Evolutionary conservation across 2,797 vertebrate genomes (phyloP), one percentile per base, ranked within the genome.

Genomic region (Muscicapa striata): DNA sequence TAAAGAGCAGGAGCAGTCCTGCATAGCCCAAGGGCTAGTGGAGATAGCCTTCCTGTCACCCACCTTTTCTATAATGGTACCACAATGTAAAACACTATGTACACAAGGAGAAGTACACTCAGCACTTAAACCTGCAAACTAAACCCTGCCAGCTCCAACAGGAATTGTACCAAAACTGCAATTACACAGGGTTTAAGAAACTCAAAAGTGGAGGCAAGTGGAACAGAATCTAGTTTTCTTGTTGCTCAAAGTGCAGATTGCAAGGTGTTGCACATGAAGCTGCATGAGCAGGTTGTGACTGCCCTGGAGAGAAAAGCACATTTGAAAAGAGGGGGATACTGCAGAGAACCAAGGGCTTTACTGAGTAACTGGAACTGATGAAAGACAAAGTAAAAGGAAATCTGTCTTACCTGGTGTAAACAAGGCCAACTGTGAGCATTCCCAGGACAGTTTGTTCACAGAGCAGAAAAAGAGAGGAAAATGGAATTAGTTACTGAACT

Each of bases 321-420:
- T 66, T 87, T 82, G 87, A 87, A 55, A 89, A 89, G 70, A 74
- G 67, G 63, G 91, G 68, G 51, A 96, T 92, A 94, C 97, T 96
- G 89, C 78, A 93, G 95, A 92, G 76, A 96, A 92, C 79, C 75
- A 15, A 87, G 45, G 58, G 49, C 51, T 91, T 84, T 90, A 92
- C 81, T 95, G 96, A 95, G 95, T 83, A 98, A 98, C 41, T 85
- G 64, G 0, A 97, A 97, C 96, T 98, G 98, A 98, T 96, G 97
- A 98, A 98, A 97, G 96, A 97, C 86, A 90, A 84, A 95, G 96
- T 78, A 97, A 97, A 97, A 94, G 40, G 57, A 85, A 96, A 95
- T 61, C 52, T 54, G 58, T 91, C 98, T 98, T 98, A 99, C 99
- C 98, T 99, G 99, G 97, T 99, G 99, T 98, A 99, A 98, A 98